Base-by-base conservation (phyloP, 2,888 invertebrate genomes). In the Girardia tigrina region DNA sequence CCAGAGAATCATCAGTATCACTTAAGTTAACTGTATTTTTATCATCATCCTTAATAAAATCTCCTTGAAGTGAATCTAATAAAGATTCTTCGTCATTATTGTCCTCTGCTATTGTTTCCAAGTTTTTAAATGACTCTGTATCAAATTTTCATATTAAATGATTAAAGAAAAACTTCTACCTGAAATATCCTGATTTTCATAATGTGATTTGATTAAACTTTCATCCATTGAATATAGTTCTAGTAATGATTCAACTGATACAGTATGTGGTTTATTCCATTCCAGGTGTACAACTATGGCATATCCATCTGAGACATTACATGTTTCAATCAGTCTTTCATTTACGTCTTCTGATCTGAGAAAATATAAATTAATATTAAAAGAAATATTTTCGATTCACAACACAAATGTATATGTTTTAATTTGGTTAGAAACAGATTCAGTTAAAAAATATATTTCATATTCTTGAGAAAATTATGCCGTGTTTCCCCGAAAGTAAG, bases 121-220 rank as follows among this genome's bases (percentile, higher is more conserved):
- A 56, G 23, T 56, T 56, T 56, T 56, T 56, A 56, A 56, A 56
- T 16, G n/a, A 56, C 23, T 56, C 56, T 56, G 23, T 20, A 36
- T 36, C 8, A 36, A 56, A 56, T 20, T 12, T 8, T 8, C n/a
- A 12, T 20, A 56, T 56, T 23, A 56, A 8, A 20, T 56, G 4
- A 56, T 12, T 2, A 6, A 56, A 56, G 23, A 56, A 12, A 20
- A 56, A 56, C 12, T 16, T 36, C 16, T 36, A 56, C 56, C 56
- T 20, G 56, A 56, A 56, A 16, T n/a, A 8, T 56, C 56, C 23
- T 56, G 56, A 56, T 56, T 56, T 56, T 56, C 56, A 16, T 56
- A 56, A 56, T 56, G 56, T 56, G 56, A 56, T 56, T 56, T 56
- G 4, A 56, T 56, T 56, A 56, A 56, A 56, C 56, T 56, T 56